Evolutionary conservation across 37 sponge, comb jelly and placozoan species (phyloP).

Genomic region (Crambe crambe): DNA sequence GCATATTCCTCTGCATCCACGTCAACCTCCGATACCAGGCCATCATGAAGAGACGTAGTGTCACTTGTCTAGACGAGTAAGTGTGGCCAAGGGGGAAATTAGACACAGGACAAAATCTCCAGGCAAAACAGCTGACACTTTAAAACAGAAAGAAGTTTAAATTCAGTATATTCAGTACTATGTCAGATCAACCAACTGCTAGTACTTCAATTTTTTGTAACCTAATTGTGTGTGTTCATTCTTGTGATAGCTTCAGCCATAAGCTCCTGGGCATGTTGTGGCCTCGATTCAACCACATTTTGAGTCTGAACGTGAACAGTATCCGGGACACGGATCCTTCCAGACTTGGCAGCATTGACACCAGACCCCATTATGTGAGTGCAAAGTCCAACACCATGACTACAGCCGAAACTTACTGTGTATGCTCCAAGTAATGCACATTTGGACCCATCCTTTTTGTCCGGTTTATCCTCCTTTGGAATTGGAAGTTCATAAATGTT

Average conservation of each 20-base stretch:
- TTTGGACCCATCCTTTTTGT: too few relatives aligned
- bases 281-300: constrained; percentile 85
- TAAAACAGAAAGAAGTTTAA: too few relatives aligned
- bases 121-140: too few relatives aligned
- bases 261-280: constrained; percentile 78
- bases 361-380: constrained; percentile 93
- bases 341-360: constrained; percentile 87
- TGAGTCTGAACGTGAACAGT: constrained; percentile 89
- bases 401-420: too few relatives aligned
- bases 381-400: background rate
- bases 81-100: too few relatives aligned
- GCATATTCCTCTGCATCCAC: constrained; percentile 94
- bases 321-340: constrained; percentile 83
- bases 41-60: constrained; percentile 66
- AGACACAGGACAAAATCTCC: background rate
- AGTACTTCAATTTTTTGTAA: too few relatives aligned
- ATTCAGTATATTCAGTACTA: too few relatives aligned
- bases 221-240: too few relatives aligned
- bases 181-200: too few relatives aligned
- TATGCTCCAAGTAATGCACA: too few relatives aligned
- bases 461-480: too few relatives aligned
- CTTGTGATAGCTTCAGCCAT: constrained; percentile 55
- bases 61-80: constrained; percentile 64
- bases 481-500: too few relatives aligned
- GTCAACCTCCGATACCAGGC: constrained; percentile 79